Evolutionary conservation across 2,888 invertebrate genomes (phyloP), one percentile per base, ranked within the genome.

Genomic region (Graphium colonna): DNA sequence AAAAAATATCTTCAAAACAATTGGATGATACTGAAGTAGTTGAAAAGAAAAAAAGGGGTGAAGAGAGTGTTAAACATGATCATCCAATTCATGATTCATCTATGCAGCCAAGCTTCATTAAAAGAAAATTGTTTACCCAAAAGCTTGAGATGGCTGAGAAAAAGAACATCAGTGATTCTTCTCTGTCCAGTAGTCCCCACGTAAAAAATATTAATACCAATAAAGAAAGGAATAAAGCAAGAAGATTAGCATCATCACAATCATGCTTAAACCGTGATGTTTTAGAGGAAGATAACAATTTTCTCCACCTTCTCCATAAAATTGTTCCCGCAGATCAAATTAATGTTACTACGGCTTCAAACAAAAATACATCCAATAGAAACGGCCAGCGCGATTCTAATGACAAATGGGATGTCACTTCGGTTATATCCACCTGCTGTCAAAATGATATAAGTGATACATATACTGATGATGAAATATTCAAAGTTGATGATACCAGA

Each of bases 401-500:
- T 43, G 68, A 73, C 36, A 81, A 77, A 58, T 84, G 79, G 79
- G 83, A 87, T 67, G 63, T 80, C 1, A 68, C 75, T 51, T 75
- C 81, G 47, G 65, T 79, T 40, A 71, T 83, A 62, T 71, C 79
- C 18, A 71, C 64, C 52, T 74, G 72, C 54, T 73, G 79, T 39
- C 68, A 71, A 57, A 71, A 74, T 41, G 65, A 79, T 62, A 64
- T 62, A 8, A 86, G 86, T 68, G 83, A 85, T 46, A 85, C 85
- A 50, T 88, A 66, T 54, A 85, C 88, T 44, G 88, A 88, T 74
- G 87, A 88, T 60, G 86, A 87, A 63, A 77, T 79, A 66, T 78
- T 84, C 61, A 58, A 31, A n/a, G 26, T 13, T 43, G 31, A 4
- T 3, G 38, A 36, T 1, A 38, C 57, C 55, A 28, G 26, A 15